Evolutionary conservation across 2,113 vertebrate genomes (phyloP), one percentile per base, ranked within the genome.

Genomic region (Vidua macroura): DNA sequence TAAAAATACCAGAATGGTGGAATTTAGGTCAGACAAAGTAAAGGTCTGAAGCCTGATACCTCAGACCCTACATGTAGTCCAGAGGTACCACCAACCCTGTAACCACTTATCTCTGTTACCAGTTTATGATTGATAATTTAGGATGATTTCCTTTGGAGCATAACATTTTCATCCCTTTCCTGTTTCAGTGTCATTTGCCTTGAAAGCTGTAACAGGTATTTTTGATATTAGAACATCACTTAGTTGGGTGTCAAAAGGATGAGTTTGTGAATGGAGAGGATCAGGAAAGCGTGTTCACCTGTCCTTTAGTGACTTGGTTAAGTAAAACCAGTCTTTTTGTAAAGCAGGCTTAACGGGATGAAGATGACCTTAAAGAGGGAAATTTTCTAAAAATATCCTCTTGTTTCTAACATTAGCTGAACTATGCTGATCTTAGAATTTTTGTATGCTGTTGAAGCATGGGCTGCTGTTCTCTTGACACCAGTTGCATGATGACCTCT

Each of bases 1-100:
- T 88, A 94, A 96, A 90, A 91, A 94, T 86, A 93, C 49, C 73
- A 73, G 73, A 81, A 78, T 48, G 22, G 25, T 69, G 44, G 69
- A 89, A 93, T 84, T 93, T 75, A 56, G 83, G 94, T 93, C 88
- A 90, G 44, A 30, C 4, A 4, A 84, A 79, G 77, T 79, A 78
- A 82, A 94, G 46, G 68, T 67, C 52, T 35, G 72, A 88, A 75
- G 76, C 60, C 62, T 49, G 24, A 20, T 83, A 37, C 31, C 46
- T 83, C 67, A 77, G 44, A 39, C 27, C n/a, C 56, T 33, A 28
- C 39, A 6, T 11, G 11, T 3, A 25, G 62, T 56, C 55, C 35
- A 82, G 44, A 52, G 35, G 24, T 81, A 39, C 48, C 74, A 49
- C 49, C 51, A 64, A 13, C 18, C 19, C 30, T 80, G 11, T 39